Evolutionary conservation across 2,888 invertebrate species (phyloP).

Genomic region (Cataglyphis albicans): DNA sequence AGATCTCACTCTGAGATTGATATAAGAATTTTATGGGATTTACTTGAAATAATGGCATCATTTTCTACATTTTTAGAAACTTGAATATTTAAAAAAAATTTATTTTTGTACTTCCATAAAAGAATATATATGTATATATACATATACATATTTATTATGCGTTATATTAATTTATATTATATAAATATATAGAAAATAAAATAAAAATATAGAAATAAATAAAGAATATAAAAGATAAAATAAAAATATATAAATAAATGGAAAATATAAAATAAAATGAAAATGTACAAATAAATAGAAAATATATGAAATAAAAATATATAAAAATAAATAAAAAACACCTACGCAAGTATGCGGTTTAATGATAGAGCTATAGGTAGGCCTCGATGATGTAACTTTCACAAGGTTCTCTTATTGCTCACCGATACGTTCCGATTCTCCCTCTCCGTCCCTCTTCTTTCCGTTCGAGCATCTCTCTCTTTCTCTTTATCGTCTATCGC

Average conservation of each 20-base stretch:
- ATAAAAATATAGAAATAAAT: too few species aligned
- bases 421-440: slow-evolving; percentile 65
- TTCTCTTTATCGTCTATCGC: slow-evolving; percentile 46
- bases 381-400: slow-evolving; percentile 84
- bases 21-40: slow-evolving; percentile 19
- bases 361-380: slow-evolving; percentile 74
- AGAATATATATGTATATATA: neutral
- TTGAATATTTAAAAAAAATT: neutral
- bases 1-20: neutral
- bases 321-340: neutral
- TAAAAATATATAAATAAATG: too few species aligned
- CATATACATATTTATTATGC: neutral
- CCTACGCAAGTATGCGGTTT: slow-evolving; percentile 11
- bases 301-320: too few species aligned
- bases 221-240: too few species aligned
- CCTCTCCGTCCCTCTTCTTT: slow-evolving; percentile 41
- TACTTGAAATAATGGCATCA: neutral
- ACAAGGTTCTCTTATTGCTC: slow-evolving; percentile 80
- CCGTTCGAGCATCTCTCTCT: slow-evolving; percentile 23
- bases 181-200: too few species aligned
- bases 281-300: too few species aligned
- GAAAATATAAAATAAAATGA: too few species aligned
- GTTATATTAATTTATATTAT: neutral
- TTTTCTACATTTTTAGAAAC: neutral
- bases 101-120: too few species aligned